These are phyloP conservation scores for Ennomos fuscantarius DNA, from an alignment of 2,888 invertebrate genomes.

Conservation along the genomic window DNA sequence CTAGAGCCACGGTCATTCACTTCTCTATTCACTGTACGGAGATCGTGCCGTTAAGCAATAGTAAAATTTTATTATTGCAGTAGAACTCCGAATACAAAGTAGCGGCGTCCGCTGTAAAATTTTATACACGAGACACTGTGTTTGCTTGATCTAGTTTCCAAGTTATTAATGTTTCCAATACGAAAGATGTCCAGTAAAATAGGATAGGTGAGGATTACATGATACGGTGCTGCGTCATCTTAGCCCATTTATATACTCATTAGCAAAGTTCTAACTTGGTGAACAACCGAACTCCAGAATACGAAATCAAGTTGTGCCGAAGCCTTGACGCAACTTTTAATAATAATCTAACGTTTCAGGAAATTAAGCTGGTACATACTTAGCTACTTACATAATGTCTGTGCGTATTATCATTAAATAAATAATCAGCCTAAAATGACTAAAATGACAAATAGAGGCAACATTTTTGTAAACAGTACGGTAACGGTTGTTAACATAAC, in stretches of 20 bases:
- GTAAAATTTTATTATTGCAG: slow-evolving; percentile 41
- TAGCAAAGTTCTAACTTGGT: no score
- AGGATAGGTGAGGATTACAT: slow-evolving; percentile 1
- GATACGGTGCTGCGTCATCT: slow-evolving; percentile 5
- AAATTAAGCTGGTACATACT: no score
- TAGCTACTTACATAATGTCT: no score
- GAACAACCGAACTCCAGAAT: slow-evolving; percentile 4
- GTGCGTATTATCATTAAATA: no score
- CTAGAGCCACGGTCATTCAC: slow-evolving; percentile 52
- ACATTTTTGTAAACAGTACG: neutral
- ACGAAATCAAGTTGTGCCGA: no score
- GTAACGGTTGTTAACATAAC: slow-evolving; percentile 7
- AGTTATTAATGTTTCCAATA: slow-evolving; percentile 39
- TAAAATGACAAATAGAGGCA: slow-evolving; percentile 3
- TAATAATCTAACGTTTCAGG: no score
- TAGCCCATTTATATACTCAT: no score
- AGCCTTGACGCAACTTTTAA: no score
- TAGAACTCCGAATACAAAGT: slow-evolving; percentile 31
- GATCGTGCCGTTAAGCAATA: slow-evolving; percentile 32
- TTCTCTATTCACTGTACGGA: slow-evolving; percentile 37
- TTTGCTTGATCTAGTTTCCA: slow-evolving; percentile 26
- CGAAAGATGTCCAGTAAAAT: neutral
- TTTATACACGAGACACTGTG: slow-evolving; percentile 29
- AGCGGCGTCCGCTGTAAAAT: slow-evolving; percentile 26
- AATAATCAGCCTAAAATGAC: no score